Percentiles rank a stretch among this genome's conserved stretches.
These are phyloP conservation scores for Podiceps cristatus DNA, from an alignment of 2,113 vertebrate species.

Conservation along the genomic window DNA sequence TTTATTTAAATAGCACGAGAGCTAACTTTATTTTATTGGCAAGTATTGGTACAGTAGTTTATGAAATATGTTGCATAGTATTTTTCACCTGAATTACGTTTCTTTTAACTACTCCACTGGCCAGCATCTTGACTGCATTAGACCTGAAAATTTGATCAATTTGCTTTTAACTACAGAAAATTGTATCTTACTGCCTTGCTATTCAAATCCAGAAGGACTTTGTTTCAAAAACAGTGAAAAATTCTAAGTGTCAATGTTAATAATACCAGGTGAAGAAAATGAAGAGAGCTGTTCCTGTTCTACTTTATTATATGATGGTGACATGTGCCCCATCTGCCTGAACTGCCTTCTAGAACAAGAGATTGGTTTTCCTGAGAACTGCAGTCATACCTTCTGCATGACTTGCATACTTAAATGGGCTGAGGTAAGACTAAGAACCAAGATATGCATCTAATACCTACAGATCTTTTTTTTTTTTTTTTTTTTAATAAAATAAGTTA, in stretches of 20 bases:
- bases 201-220: not conserved
- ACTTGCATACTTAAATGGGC: slow-evolving; percentile 95
- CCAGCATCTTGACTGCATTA: not conserved
- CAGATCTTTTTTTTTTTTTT: not conserved
- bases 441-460: not conserved
- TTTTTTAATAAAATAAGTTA: not conserved
- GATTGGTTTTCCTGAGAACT: slow-evolving; percentile 90
- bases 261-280: slow-evolving; percentile 79
- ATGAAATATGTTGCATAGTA: not conserved
- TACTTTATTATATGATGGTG: slow-evolving; percentile 49
- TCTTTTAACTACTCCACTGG: not conserved
- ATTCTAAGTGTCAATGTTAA: slow-evolving; percentile 41
- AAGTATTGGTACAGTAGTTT: not conserved
- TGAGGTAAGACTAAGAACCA: slow-evolving; percentile 83
- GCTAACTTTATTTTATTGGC: not conserved
- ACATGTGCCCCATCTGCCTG: slow-evolving; percentile 93
- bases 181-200: not conserved
- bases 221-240: not conserved
- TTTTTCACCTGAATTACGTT: not conserved
- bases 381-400: slow-evolving; percentile 93
- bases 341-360: slow-evolving; percentile 83
- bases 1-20: not conserved
- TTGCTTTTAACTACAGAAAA: not conserved
- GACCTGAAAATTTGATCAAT: not conserved
- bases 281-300: slow-evolving; percentile 72